Percentiles rank a stretch among this genome's conserved stretches.
Conservation (phyloP, 2,113 vertebrate species). For the Todiramphus chloris region DNA sequence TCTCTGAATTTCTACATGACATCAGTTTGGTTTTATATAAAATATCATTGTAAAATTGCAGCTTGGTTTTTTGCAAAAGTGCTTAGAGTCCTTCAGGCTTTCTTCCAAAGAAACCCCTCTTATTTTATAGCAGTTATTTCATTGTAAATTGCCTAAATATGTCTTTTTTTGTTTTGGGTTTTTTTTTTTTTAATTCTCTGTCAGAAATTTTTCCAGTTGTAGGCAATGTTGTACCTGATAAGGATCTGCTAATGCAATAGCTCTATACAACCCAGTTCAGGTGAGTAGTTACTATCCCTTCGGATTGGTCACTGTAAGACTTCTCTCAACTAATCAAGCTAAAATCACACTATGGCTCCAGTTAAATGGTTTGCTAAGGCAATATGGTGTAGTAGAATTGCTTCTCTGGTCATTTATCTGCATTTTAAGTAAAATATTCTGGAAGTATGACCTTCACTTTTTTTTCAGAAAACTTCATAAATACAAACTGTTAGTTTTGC, state of each 20-base stretch:
- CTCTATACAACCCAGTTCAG: not conserved
- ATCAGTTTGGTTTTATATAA: not conserved
- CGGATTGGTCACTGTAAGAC: not conserved
- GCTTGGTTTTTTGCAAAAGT: not conserved
- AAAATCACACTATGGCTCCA: not conserved
- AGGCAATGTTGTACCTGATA: not conserved
- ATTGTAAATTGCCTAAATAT: not conserved
- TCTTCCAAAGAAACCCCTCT: not conserved
- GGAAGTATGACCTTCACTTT: not conserved
- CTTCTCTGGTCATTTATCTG: not conserved
- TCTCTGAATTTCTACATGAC: not conserved
- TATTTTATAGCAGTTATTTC: not conserved
- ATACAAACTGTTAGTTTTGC: not conserved
- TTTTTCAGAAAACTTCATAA: constrained; percentile 46
- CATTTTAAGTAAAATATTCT: not conserved
- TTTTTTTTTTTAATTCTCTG: not conserved
- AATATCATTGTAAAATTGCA: not conserved
- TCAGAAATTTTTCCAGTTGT: not conserved
- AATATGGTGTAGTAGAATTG: not conserved
- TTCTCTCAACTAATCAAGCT: not conserved
- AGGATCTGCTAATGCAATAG: not conserved
- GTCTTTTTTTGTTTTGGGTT: not conserved
- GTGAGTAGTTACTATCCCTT: not conserved
- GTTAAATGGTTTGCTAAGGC: not conserved
- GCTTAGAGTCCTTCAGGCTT: not conserved